Evolutionary conservation across 2,797 vertebrate genomes (phyloP), one percentile per base, ranked within the genome.

Genomic region (Salmo trutta): DNA sequence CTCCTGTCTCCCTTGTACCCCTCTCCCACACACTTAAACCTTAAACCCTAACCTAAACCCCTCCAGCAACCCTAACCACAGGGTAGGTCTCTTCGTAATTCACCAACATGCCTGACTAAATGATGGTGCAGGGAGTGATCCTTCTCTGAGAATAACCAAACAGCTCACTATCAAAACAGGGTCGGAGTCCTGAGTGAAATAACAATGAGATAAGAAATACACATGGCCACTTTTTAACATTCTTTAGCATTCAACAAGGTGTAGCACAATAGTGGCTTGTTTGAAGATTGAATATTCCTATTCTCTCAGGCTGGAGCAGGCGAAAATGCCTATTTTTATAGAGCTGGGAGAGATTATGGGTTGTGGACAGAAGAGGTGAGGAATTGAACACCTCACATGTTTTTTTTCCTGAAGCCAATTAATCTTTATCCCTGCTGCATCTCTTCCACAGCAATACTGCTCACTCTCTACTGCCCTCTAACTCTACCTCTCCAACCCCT

Each of bases 351-450:
- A 56, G 76, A 85, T 88, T 87, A 80, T 66, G 66, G 79, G 77
- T 79, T 87, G 78, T 88, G 81, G 81, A 80, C 77, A 82, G 85
- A 89, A 78, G 47, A 84, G 86, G 85, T 88, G 88, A 90, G 87
- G 89, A 92, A 92, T 84, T 91, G 82, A 85, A 88, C 90, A 91
- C 88, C 77, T 85, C 79, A 66, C 88, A 90, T 88, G 83, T 92
- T 92, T 89, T 86, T 86, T 91, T 75, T 79, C 75, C 76, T 74
- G 80, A 86, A 17, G 15, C 80, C 75, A 83, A 90, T 91, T 85
- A 91, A 90, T 93, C 88, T 77, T 31, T 29, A 12, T 56, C 15
- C 65, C 82, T 80, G 54, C 27, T 56, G 68, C 31, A 52, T 64
- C 59, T 64, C 21, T 10, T 64, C 75, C 68, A 86, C 87, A 90